These are phyloP conservation scores for Hycleus cichorii DNA, from an alignment of 1,140 invertebrate genomes.

Conservation along the genomic window DNA sequence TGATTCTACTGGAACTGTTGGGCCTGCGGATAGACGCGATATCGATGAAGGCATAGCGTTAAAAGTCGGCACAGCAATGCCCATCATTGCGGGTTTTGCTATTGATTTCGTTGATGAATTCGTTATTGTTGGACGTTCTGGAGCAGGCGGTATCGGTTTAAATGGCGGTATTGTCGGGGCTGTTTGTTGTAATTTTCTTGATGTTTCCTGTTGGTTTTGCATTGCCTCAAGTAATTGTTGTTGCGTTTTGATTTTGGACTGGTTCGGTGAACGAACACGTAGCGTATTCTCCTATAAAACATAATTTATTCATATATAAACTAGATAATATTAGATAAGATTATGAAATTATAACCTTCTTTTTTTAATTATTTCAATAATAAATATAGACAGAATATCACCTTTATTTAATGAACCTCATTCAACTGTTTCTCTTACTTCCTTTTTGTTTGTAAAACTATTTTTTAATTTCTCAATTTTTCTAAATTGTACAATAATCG, in stretches of 20 bases:
- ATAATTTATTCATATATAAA: neutral
- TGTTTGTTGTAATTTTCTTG: neutral
- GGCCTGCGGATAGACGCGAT: slow-evolving; percentile 39
- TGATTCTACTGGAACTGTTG: slow-evolving; percentile 4
- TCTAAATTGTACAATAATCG: no score
- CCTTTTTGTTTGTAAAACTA: no score
- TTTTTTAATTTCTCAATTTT: no score
- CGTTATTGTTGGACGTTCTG: slow-evolving; percentile 44
- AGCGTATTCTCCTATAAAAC: slow-evolving; percentile 3
- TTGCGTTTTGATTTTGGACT: no score
- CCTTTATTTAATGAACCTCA: no score
- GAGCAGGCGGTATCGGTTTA: slow-evolving; percentile 62
- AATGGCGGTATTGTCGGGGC: slow-evolving; percentile 55
- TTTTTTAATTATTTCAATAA: no score
- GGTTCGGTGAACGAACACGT: slow-evolving; percentile 3
- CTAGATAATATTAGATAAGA: neutral
- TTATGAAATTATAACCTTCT: slow-evolving; percentile 4
- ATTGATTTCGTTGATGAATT: slow-evolving; percentile 35
- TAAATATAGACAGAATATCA: no score
- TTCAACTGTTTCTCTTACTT: no score
- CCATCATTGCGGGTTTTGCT: slow-evolving; percentile 29
- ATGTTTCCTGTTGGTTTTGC: neutral
- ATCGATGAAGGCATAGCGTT: slow-evolving; percentile 48
- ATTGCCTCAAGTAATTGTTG: no score
- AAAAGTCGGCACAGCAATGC: slow-evolving; percentile 41